Evolutionary conservation across 2,888 invertebrate species (phyloP), one percentile per base, ranked within the genome.

Genomic region (Syritta pipiens): DNA sequence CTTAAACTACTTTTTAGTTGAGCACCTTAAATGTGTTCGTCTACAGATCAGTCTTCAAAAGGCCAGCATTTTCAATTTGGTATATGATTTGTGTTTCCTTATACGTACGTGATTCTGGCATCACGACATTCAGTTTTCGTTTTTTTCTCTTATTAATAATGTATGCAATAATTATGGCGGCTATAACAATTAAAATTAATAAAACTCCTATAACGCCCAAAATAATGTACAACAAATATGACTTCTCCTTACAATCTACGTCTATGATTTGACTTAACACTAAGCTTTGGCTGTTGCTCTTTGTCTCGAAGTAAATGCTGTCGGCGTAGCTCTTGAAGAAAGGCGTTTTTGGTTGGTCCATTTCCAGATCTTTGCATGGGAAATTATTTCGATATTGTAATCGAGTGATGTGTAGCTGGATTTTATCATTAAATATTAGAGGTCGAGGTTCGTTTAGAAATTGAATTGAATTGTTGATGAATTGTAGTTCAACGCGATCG

Each of bases 31-130:
- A 28, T 24, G 49, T 35, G 40, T 19, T 14, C 22, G 14, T 68
- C 84, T 86, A 89, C 84, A 95, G 91, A 89, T 95, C 94, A 82
- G 95, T 95, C 82, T 94, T 94, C 71, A 95, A 89, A 48, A 95
- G 92, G 88, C 95, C 94, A 42, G 95, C 94, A 88, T 94, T 92
- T 90, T 96, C 96, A 82, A 95, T 93, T 86, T 96, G 94, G 84
- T 96, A 94, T 88, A 95, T 94, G 84, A 96, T 92, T 89, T 96
- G 95, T 6, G 96, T 96, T 89, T 96, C 95, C 85, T 93, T 91
- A 86, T 96, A 96, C 10, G 95, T 93, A 85, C 94, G 91, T 1
- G 94, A 93, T 83, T 95, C 95, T 0, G 96, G 95, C 85, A 95
- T 91, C 55, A 96, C 94, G 87, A 95, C 90, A 85, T 92, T 92